Evolutionary conservation across 2,113 vertebrate species (phyloP).

Genomic region (Micronycteris hirsuta): DNA sequence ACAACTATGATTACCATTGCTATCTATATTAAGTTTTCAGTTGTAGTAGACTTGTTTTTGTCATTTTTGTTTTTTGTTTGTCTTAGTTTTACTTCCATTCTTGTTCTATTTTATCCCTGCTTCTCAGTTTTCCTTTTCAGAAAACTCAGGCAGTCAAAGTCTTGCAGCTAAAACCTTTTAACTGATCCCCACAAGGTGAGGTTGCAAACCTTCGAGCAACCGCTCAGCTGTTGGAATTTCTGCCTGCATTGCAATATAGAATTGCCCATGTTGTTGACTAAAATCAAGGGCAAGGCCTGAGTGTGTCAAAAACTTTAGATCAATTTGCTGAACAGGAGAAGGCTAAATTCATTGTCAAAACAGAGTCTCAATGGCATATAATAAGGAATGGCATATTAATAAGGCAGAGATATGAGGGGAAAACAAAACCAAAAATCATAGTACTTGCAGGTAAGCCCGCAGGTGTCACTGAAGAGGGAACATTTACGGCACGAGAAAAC

Average conservation of each 20-base stretch:
- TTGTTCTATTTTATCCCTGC: not conserved
- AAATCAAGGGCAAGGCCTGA: not conserved
- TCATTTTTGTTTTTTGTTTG: too few species aligned
- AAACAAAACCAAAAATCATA: too few species aligned
- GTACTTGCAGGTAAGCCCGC: accelerated
- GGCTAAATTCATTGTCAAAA: not conserved
- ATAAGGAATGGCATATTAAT: accelerated
- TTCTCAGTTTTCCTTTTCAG: not conserved
- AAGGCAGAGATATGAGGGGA: not conserved
- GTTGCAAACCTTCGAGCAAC: accelerated
- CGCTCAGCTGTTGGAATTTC: not conserved
- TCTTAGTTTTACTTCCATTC: not conserved
- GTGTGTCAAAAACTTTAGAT: too few species aligned
- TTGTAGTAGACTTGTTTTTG: not conserved
- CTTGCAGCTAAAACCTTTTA: not conserved
- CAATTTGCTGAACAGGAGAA: not conserved
- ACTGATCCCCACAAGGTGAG: accelerated
- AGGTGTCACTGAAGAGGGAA: not conserved
- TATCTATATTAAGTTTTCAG: accelerated
- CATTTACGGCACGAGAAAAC: not conserved
- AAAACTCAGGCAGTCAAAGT: not conserved
- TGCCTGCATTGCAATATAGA: accelerated
- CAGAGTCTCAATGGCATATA: accelerated
- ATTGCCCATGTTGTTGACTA: accelerated
- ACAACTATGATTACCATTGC: too few species aligned